A percentile compares a stretch with the other conserved stretches of the same genome.
phyloP scores from a whole-genome alignment of 1,140 invertebrate genomes.

The Zaprionus inermis region DNA sequence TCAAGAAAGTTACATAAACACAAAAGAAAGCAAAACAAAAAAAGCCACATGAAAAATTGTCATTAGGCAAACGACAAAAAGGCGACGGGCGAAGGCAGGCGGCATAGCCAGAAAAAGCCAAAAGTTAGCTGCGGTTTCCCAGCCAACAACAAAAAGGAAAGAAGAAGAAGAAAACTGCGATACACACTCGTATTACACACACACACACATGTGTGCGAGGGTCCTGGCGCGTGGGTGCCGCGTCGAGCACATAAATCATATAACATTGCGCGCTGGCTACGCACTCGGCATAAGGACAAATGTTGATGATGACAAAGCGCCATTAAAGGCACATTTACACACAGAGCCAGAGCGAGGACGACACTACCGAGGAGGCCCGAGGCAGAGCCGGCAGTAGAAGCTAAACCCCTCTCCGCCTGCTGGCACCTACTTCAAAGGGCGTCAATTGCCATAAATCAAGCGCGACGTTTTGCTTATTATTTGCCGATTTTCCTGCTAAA shows the following conservation, averaged over 20 bases:
- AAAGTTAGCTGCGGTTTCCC: slow-evolving; percentile 60
- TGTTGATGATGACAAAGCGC: slow-evolving; percentile 82
- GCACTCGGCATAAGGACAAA: slow-evolving; percentile 77
- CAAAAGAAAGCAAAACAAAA: slow-evolving; percentile 29
- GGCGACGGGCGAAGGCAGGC: slow-evolving; percentile 4
- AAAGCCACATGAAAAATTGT: slow-evolving; percentile 76
- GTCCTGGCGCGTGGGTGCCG: slow-evolving; percentile 48
- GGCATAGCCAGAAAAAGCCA: slow-evolving; percentile 39
- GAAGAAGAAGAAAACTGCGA: slow-evolving; percentile 24
- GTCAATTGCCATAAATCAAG: slow-evolving; percentile 77
- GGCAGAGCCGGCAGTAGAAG: not conserved
- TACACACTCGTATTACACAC: slow-evolving; percentile 15
- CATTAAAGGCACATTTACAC: slow-evolving; percentile 79
- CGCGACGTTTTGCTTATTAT: slow-evolving; percentile 80
- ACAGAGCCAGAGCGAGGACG: not conserved
- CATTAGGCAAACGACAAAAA: slow-evolving; percentile 60
- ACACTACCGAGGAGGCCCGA: not conserved
- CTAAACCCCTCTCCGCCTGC: not conserved
- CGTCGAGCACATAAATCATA: slow-evolving; percentile 72
- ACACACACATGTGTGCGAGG: slow-evolving; percentile 27
- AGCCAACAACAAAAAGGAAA: slow-evolving; percentile 27
- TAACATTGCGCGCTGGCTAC: slow-evolving; percentile 62
- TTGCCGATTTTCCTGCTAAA: slow-evolving; percentile 69
- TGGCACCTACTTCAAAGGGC: slow-evolving; percentile 65
- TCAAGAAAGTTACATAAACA: slow-evolving; percentile 40